phyloP scores from a whole-genome alignment of 2,888 invertebrate species.

The Hedychridium roseum region DNA sequence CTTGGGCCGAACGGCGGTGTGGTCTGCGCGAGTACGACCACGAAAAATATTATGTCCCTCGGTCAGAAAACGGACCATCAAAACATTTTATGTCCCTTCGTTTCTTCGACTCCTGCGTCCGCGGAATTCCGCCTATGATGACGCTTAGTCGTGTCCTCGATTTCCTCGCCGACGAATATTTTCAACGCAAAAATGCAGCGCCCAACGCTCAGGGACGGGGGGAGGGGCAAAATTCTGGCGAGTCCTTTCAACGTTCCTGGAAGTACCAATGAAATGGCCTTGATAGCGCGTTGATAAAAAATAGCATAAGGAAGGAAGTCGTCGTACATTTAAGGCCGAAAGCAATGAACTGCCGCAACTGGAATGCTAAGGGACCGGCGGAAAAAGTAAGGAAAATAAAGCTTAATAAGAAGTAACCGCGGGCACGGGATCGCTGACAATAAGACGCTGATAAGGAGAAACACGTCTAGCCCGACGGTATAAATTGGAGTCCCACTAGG shows the following conservation, averaged over 20 bases:
- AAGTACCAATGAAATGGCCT: too few relatives aligned
- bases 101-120: conserved; percentile 14
- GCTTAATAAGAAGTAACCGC: conserved; percentile 54
- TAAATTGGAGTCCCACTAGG: conserved; percentile 41
- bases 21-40: conserved; percentile 29
- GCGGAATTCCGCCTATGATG: conserved; percentile 24
- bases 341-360: too few relatives aligned
- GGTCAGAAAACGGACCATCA: conserved; percentile 43
- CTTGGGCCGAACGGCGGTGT: conserved; percentile 27
- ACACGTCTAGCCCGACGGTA: conserved; percentile 32
- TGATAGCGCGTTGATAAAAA: too few relatives aligned
- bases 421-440: conserved; percentile 37
- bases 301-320: too few relatives aligned
- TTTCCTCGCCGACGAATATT: neutral
- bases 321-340: too few relatives aligned
- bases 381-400: conserved; percentile 23
- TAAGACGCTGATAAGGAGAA: conserved; percentile 50
- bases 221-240: too few relatives aligned
- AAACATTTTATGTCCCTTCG: conserved; percentile 46
- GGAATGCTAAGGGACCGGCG: too few relatives aligned
- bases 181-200: too few relatives aligned
- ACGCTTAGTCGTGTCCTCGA: conserved; percentile 14
- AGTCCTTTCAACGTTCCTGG: too few relatives aligned
- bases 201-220: too few relatives aligned
- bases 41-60: conserved; percentile 41